Conservation (phyloP, 2,113 vertebrate species). For the Oreochromis niloticus region DNA sequence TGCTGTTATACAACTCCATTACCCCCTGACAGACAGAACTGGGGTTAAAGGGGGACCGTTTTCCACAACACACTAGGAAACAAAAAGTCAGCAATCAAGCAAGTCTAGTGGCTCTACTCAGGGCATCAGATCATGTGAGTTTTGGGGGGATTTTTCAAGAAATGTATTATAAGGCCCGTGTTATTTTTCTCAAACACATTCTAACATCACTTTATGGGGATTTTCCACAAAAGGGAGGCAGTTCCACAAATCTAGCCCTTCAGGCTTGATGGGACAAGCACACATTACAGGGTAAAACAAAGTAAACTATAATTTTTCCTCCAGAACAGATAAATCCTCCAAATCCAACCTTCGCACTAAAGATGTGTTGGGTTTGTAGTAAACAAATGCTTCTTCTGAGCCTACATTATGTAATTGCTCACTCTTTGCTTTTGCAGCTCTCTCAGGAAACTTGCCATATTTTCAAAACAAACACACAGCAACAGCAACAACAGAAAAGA, state of each 20-base stretch:
- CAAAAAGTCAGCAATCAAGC: not conserved
- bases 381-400: not conserved
- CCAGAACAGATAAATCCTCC: not conserved
- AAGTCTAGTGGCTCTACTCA: not conserved
- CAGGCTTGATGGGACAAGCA: not conserved
- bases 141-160: not conserved
- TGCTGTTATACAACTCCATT: not conserved
- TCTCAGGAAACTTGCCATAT: not conserved
- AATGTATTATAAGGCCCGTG: fast-evolving
- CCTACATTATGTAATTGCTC: fast-evolving
- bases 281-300: not conserved
- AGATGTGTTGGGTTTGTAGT: not conserved
- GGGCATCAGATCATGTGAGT: not conserved
- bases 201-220: fast-evolving
- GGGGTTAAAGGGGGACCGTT: not conserved
- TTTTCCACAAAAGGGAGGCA: not conserved
- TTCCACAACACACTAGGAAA: not conserved
- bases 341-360: not conserved
- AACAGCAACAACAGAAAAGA: not conserved
- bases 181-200: not conserved
- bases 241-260: not conserved
- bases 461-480: not conserved
- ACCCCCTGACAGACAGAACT: not conserved
- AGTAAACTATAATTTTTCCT: not conserved
- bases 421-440: not conserved